Conservation (phyloP, 2,113 vertebrate species). For the Oncorhynchus kisutch region DNA sequence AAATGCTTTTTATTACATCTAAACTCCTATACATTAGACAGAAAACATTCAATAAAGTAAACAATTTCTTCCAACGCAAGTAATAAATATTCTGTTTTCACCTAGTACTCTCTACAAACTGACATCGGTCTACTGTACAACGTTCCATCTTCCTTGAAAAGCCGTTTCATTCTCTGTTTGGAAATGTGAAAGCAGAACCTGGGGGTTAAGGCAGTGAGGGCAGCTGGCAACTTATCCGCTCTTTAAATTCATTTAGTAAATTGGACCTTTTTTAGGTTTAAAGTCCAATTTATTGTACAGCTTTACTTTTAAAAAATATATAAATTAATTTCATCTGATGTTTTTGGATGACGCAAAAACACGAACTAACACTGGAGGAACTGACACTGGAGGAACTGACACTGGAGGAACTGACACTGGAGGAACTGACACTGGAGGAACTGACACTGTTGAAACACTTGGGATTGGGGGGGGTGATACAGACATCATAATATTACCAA, state of each 20-base stretch:
- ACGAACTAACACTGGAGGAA: constrained; percentile 57
- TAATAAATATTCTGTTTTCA: constrained; percentile 98
- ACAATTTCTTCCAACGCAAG: constrained; percentile 96
- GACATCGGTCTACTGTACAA: constrained; percentile 93
- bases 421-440: no score
- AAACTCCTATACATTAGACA: constrained; percentile 99
- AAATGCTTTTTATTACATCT: constrained; percentile 99
- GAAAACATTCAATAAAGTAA: constrained; percentile 98
- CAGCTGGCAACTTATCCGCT: constrained; percentile 65
- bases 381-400: no score
- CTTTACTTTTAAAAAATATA: constrained; percentile 71
- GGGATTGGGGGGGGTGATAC: background rate
- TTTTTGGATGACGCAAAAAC: constrained; percentile 62
- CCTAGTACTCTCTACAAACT: constrained; percentile 97
- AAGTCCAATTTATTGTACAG: constrained; percentile 61
- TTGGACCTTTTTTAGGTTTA: constrained; percentile 55
- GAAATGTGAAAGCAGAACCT: constrained; percentile 86
- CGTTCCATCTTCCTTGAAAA: constrained; percentile 75
- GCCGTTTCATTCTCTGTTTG: constrained; percentile 79
- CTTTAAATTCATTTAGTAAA: constrained; percentile 52
- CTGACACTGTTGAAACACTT: background rate
- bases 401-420: no score
- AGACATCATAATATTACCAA: background rate
- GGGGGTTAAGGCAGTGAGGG: constrained; percentile 97
- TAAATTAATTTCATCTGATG: constrained; percentile 67